A percentile compares a stretch with the other conserved stretches of the same genome.
Evolutionary conservation across 1,140 invertebrate genomes (phyloP).

Genomic region (Mactra quadrangularis): DNA sequence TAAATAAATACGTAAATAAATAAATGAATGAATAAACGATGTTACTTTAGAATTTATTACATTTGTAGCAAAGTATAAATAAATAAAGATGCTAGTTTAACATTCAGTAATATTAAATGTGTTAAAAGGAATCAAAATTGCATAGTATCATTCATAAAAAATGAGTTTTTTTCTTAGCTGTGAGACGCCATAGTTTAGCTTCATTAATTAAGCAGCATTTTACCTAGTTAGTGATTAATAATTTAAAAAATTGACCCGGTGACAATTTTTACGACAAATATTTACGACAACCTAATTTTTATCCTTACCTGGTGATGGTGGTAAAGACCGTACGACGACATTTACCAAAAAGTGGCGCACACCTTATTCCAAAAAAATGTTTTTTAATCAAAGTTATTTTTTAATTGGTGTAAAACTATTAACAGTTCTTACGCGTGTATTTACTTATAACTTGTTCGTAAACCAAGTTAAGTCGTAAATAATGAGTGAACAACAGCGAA

Average conservation of each 20-base stretch:
- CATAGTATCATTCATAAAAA: conserved; percentile 61
- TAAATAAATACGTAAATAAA: too few species aligned
- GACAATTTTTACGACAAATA: neutral
- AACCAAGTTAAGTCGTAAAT: conserved; percentile 43
- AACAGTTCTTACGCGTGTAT: neutral
- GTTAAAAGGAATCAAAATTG: conserved; percentile 54
- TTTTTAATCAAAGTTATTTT: conserved; percentile 1
- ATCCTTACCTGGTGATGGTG: conserved; percentile 56
- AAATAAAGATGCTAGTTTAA: conserved; percentile 30
- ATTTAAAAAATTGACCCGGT: conserved; percentile 54
- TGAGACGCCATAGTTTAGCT: neutral
- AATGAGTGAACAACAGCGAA: conserved; percentile 20
- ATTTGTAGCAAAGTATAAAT: conserved; percentile 43
- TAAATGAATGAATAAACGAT: conserved; percentile 11
- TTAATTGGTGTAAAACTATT: neutral
- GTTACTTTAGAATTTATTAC: conserved; percentile 41
- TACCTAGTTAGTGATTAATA: conserved; percentile 50
- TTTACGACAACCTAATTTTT: conserved; percentile 45
- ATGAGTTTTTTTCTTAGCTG: conserved; percentile 35
- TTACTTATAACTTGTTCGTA: conserved; percentile 1
- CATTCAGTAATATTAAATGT: neutral
- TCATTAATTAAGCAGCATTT: conserved; percentile 59
- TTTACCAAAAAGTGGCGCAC: conserved; percentile 26
- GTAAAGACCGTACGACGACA: conserved; percentile 60
- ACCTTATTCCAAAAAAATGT: conserved; percentile 18